These are phyloP conservation scores for Alcis repandata DNA, from an alignment of 2,888 invertebrate genomes.

Conservation along the genomic window DNA sequence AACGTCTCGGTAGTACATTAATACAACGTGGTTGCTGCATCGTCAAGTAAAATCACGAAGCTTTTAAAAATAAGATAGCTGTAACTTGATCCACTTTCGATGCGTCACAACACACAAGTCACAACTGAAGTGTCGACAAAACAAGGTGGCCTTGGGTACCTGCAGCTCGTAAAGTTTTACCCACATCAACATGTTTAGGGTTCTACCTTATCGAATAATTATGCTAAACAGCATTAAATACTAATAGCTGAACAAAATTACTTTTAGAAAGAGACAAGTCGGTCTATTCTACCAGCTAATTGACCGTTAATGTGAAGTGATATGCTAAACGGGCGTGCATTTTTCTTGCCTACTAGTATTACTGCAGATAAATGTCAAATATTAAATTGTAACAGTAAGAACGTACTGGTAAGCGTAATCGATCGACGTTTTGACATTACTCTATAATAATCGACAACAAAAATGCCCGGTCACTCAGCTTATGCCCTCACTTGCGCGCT, in stretches of 20 bases:
- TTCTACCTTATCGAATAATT: conserved; percentile 16
- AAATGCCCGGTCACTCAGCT: no score
- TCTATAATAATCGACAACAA: no score
- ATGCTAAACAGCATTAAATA: conserved; percentile 13
- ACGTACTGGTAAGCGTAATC: no score
- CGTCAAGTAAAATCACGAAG: background rate
- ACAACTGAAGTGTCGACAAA: conserved; percentile 7
- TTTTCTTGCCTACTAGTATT: no score
- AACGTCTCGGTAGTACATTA: background rate
- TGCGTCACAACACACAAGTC: conserved; percentile 13
- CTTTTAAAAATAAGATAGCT: conserved; percentile 16
- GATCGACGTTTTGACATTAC: no score
- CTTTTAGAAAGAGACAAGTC: no score
- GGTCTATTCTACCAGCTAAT: no score
- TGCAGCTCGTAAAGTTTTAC: conserved; percentile 22
- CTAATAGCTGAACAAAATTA: background rate
- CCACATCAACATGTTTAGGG: conserved; percentile 14
- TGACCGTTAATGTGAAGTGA: no score
- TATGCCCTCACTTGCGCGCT: no score
- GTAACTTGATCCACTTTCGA: conserved; percentile 16
- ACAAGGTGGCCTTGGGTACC: conserved; percentile 27
- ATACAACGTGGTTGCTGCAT: background rate
- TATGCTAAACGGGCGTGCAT: no score
- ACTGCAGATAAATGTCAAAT: no score
- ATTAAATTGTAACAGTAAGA: no score